A percentile compares a stretch with the other conserved stretches of the same genome.
These are phyloP conservation scores for Phragmatobia fuliginosa DNA, from an alignment of 2,888 invertebrate species.

Conservation along the genomic window DNA sequence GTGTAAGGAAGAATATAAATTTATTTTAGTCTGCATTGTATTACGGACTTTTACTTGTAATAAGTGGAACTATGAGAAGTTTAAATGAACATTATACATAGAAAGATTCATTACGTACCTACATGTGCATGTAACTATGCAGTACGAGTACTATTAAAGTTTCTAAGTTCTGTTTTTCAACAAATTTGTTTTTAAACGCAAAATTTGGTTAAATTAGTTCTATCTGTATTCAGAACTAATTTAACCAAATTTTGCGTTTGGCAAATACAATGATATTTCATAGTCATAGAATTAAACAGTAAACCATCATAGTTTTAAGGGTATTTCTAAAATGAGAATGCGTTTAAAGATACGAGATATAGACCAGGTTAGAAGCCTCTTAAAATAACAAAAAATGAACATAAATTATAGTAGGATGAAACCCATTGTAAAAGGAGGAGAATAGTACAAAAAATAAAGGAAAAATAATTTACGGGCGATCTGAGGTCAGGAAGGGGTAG, in stretches of 20 bases:
- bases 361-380: too few species aligned
- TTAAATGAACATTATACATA: background rate
- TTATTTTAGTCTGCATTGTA: background rate
- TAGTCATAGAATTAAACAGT: background rate
- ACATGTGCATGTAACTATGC: background rate
- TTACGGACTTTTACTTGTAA: background rate
- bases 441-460: too few species aligned
- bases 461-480: too few species aligned
- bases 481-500: too few species aligned
- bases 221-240: too few species aligned
- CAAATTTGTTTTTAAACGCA: background rate
- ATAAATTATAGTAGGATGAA: too few species aligned
- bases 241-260: too few species aligned
- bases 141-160: background rate
- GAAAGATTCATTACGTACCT: background rate
- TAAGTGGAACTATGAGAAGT: background rate
- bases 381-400: too few species aligned
- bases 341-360: too few species aligned
- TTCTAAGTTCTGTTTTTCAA: background rate
- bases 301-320: background rate
- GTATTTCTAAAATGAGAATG: background rate
- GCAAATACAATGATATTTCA: too few species aligned
- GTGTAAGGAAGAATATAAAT: background rate
- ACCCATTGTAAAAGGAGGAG: too few species aligned
- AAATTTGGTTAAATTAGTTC: background rate